Evolutionary conservation across 2,113 vertebrate genomes (phyloP).

Genomic region (Tretioscincus oriximinensis): DNA sequence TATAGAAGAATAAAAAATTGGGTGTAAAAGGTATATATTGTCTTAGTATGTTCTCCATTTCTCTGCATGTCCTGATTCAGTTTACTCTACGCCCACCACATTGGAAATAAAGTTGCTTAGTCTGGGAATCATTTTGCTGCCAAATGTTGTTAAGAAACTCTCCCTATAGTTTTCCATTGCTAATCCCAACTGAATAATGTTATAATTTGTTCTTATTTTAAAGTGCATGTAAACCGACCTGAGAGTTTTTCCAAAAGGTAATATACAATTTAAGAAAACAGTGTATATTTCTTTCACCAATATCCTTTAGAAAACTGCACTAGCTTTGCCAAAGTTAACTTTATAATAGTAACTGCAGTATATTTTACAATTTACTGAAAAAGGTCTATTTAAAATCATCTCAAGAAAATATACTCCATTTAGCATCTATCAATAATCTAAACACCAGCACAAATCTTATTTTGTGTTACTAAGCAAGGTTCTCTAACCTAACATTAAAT

Average conservation of each 20-base stretch:
- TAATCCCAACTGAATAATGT: neutral
- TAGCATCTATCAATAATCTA: conserved; percentile 11
- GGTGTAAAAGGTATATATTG: no score
- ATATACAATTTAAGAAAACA: no score
- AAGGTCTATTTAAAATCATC: neutral
- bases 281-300: neutral
- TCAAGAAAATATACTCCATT: conserved; percentile 16
- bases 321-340: conserved; percentile 1
- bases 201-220: neutral
- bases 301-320: conserved; percentile 19
- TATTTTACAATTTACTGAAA: neutral
- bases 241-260: no score
- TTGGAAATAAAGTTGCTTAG: no score
- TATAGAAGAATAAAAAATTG: no score
- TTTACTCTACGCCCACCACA: no score
- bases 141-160: no score
- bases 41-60: no score
- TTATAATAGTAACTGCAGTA: neutral
- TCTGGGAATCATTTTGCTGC: no score
- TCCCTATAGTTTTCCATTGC: no score
- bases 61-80: no score
- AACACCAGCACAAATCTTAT: neutral
- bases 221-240: no score
- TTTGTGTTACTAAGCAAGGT: neutral
- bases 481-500: conserved; percentile 20